These are phyloP conservation scores for Knipowitschia caucasica DNA, from an alignment of 2,797 vertebrate species.

Conservation along the genomic window DNA sequence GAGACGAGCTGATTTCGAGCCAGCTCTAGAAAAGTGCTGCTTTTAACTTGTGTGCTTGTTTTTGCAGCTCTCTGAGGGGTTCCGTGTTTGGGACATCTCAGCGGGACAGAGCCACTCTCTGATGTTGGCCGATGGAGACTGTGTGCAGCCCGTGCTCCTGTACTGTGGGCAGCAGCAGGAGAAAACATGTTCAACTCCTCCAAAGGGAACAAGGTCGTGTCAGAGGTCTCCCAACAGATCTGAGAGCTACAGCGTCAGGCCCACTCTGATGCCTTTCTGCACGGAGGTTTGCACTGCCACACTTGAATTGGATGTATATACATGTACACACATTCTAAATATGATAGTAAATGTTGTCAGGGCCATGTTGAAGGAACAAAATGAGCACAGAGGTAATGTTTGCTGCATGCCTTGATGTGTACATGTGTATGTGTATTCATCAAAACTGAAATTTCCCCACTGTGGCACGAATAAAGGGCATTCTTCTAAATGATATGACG, in stretches of 20 bases:
- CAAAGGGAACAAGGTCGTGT: slow-evolving; percentile 17
- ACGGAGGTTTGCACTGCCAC: slow-evolving; percentile 79
- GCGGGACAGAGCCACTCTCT: slow-evolving; percentile 89
- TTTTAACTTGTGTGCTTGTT: neutral
- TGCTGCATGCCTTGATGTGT: too few species aligned
- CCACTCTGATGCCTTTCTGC: slow-evolving; percentile 79
- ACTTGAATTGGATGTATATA: too few species aligned
- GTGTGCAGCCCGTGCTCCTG: slow-evolving; percentile 86
- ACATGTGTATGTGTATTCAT: too few species aligned
- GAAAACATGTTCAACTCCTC: slow-evolving; percentile 43
- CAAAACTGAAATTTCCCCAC: too few species aligned
- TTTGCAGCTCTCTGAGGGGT: slow-evolving; percentile 78
- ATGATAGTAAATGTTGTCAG: too few species aligned
- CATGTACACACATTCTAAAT: too few species aligned
- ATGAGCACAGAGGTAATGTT: too few species aligned
- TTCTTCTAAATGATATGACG: too few species aligned
- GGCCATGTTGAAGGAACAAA: too few species aligned
- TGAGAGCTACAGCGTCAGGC: slow-evolving; percentile 67
- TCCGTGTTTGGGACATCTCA: slow-evolving; percentile 85
- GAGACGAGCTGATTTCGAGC: too few species aligned
- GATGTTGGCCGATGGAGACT: slow-evolving; percentile 87
- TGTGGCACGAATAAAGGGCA: too few species aligned
- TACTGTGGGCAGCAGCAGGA: slow-evolving; percentile 82
- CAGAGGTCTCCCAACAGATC: slow-evolving; percentile 50
- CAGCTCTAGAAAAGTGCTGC: too few species aligned